Evolutionary conservation across 2,888 invertebrate genomes (phyloP), one percentile per base, ranked within the genome.

Genomic region (Arctia plantaginis): DNA sequence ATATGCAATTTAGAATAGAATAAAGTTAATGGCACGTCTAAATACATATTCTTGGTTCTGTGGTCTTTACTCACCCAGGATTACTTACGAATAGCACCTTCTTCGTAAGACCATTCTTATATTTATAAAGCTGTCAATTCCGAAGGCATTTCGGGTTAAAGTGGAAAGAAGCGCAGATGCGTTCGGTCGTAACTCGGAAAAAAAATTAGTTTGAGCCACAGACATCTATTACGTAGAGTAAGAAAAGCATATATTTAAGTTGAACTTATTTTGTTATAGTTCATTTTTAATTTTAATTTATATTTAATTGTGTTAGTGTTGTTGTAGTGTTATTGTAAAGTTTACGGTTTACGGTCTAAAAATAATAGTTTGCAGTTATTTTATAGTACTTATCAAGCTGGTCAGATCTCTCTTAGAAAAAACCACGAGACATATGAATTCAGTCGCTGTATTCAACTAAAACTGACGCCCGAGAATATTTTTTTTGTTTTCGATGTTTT

Each of bases 51-150:
- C 13, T 47, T 6, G 20, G 18, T 47, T 51, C 51, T 55, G n/a
- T n/a, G 71, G 76, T 78, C 78, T 78, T 91, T 90, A 90, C 90
- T 91, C 90, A 90, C 90, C 85, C 83, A 82, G 85, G 64, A 82
- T 87, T 88, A 85, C 85, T 87, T 87, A 87, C 86, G 81, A 87
- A 89, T 88, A 85, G 87, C 86, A 81, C 85, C 83, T 85, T 81
- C 77, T 81, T 80, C 77, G 74, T 77, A 76, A 80, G 81, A 77
- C 80, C 81, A 86, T 87, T 90, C 89, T 89, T 90, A 84, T 91
- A 91, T 92, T 91, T 93, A 93, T 93, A 93, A 93, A 93, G 92
- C 93, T 93, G 93, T 94, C 94, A 93, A 93, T 93, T 92, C 87
- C 83, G 80, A 87, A 89, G 86, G 87, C 90, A 88, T 92, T 92